Percentiles rank a stretch among this genome's conserved stretches.
These are phyloP conservation scores for Decapterus maruadsi DNA, from an alignment of 2,797 vertebrate genomes.

Conservation along the genomic window DNA sequence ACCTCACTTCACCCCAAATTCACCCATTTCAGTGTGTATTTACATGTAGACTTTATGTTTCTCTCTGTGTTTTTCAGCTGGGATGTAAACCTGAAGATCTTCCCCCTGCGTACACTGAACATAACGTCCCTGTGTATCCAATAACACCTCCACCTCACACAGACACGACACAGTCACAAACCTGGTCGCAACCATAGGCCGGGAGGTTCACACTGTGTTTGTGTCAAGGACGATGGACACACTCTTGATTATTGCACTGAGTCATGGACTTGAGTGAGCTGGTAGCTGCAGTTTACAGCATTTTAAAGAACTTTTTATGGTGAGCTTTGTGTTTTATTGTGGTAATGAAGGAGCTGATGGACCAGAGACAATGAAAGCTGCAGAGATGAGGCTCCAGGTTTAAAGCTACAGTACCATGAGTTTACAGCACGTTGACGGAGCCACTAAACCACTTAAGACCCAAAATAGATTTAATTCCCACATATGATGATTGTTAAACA, in stretches of 20 bases:
- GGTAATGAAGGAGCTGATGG: background rate
- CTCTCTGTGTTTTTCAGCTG: constrained; percentile 65
- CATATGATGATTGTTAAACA: background rate
- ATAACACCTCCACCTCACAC: constrained; percentile 27
- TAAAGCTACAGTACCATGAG: background rate
- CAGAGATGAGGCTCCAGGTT: background rate
- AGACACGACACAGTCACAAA: constrained; percentile 29
- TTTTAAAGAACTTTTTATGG: constrained; percentile 27
- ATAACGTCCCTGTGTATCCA: constrained; percentile 44
- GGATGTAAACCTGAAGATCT: constrained; percentile 74
- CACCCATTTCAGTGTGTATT: background rate
- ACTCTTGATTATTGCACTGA: constrained; percentile 31
- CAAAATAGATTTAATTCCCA: constrained; percentile 14
- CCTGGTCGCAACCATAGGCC: constrained; percentile 26
- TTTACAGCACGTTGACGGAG: background rate
- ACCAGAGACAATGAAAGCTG: background rate
- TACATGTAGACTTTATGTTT: background rate
- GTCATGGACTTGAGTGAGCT: constrained; percentile 13
- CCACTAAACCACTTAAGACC: constrained; percentile 9
- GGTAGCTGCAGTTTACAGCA: constrained; percentile 4
- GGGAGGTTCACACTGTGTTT: background rate
- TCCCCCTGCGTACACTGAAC: constrained; percentile 73
- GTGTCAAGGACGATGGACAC: constrained; percentile 19
- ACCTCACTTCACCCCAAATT: background rate
- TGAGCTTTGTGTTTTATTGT: background rate